Percentiles rank a stretch among this genome's conserved stretches.
These are phyloP conservation scores for Neosilurus mollespiculum DNA, from an alignment of 2,797 vertebrate genomes.

Conservation along the genomic window DNA sequence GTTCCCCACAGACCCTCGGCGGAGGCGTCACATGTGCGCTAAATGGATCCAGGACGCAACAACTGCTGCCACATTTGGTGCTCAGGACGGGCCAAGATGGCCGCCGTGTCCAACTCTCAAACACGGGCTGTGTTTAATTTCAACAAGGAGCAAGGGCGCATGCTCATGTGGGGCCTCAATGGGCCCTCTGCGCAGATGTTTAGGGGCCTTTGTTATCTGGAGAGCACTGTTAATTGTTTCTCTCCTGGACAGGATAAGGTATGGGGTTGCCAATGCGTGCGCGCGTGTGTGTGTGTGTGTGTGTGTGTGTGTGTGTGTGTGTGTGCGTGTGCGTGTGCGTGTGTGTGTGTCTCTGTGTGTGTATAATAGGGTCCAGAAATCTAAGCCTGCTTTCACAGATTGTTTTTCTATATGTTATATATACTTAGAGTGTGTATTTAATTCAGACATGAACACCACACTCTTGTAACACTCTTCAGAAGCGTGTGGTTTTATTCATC, in stretches of 20 bases:
- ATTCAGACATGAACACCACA: neutral
- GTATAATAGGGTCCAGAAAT: conserved; percentile 7
- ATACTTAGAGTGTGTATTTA: conserved; percentile 20
- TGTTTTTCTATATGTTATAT: conserved; percentile 28
- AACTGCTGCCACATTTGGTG: conserved; percentile 51
- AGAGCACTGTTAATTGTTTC: conserved; percentile 72
- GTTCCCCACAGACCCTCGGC: conserved; percentile 57
- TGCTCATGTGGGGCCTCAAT: conserved; percentile 52
- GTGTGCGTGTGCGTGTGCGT: neutral
- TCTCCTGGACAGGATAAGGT: conserved; percentile 65
- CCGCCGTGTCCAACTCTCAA: conserved; percentile 29
- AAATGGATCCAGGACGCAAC: conserved; percentile 58
- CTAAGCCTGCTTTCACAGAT: neutral
- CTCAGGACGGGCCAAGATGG: conserved; percentile 27
- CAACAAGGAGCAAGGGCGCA: conserved; percentile 52
- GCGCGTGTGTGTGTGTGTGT: conserved; percentile 50
- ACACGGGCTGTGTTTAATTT: conserved; percentile 49
- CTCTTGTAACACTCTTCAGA: neutral
- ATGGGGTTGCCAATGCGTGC: conserved; percentile 68
- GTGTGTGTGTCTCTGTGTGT: too few species aligned
- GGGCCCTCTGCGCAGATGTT: conserved; percentile 73
- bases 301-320: neutral
- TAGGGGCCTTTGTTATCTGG: conserved; percentile 71
- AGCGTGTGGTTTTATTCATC: neutral
- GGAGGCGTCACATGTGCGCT: conserved; percentile 57